Base-by-base conservation (phyloP, 2,113 vertebrate species). In the Tragelaphus strepsiceros region DNA sequence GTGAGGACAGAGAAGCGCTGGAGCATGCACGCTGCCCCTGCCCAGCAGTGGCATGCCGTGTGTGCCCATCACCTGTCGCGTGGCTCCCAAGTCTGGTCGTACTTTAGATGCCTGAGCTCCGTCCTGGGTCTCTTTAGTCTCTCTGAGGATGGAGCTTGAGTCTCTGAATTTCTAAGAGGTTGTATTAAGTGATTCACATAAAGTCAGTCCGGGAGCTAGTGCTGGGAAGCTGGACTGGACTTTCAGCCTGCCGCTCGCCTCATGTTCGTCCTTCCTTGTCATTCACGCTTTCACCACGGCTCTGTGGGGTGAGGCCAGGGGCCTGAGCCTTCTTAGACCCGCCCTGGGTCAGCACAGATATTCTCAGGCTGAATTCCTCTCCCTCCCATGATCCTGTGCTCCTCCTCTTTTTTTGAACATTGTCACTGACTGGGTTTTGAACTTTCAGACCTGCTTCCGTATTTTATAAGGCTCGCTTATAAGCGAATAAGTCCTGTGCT, bases 401-500 rank as follows among this genome's bases (percentile, higher is more conserved):
- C 14, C 19, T n/a, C 21, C 6, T 91, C 49, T 88, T 78, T 96
- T 96, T 62, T 26, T 92, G 24, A 95, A 88, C 30, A 74, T 56
- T 8, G 22, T 95, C 83, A 35, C 16, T 58, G 74, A 92, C 58
- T 90, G 80, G 87, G 62, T 87, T 88, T 94, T 94, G 86, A 54
- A 51, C 22, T 62, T 74, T 61, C 17, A 39, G 80, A 59, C 43
- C n/a, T 64, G 15, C 78, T 91, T 11, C 67, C 0, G 4, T 35
- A 22, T 22, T 22, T 22, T 71, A 22, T 22, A 59, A 97, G 21
- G 39, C 54, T 87, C 5, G 22, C 26, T 89, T 80, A 43, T 43
- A 43, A 43, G 43, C 43, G 43, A 90, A 58, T 64, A 26, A 71
- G n/a, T 81, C 81, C 35, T 49, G 30, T 54, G n/a, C n/a, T 93